Conservation (phyloP, 2,888 invertebrate species). For the Spatulosminthurus flaviceps region DNA sequence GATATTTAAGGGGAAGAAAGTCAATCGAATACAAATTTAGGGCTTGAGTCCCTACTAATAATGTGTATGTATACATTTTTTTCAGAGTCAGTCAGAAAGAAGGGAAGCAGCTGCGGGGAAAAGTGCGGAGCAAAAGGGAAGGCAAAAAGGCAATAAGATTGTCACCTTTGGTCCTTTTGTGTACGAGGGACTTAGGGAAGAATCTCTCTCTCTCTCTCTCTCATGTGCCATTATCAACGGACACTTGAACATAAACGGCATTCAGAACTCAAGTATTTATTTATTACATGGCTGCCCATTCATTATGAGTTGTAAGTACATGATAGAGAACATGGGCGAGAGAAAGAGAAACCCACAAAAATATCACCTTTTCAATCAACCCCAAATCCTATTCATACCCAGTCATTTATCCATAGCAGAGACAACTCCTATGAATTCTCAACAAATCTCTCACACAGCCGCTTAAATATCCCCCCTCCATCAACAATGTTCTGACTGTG, state of each 20-base stretch:
- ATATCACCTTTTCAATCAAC: conserved; percentile 14
- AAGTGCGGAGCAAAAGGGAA: not conserved
- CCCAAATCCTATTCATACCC: conserved; percentile 11
- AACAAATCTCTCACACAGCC: conserved; percentile 8
- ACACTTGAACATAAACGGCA: conserved; percentile 5
- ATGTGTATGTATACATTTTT: not conserved
- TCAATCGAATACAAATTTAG: conserved; percentile 18
- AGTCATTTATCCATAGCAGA: not conserved
- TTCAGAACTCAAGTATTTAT: conserved; percentile 11
- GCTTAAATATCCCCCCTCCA: conserved; percentile 1
- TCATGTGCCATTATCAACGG: conserved; percentile 7
- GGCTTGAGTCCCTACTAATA: not conserved
- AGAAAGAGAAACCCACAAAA: conserved; percentile 18
- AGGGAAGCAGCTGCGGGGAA: not conserved
- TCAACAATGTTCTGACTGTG: conserved; percentile 15
- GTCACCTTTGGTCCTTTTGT: conserved; percentile 18
- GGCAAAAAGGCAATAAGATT: conserved; percentile 16
- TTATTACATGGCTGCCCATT: conserved; percentile 18
- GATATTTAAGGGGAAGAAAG: not conserved
- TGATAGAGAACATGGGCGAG: conserved; percentile 2
- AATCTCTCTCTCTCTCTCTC: not conserved
- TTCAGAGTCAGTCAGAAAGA: too few species aligned
- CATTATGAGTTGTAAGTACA: conserved; percentile 1
- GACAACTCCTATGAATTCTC: not conserved
- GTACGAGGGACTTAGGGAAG: not conserved